A percentile compares a stretch with the other conserved stretches of the same genome.
These are phyloP conservation scores for Dasysyrphus albostriatus DNA, from an alignment of 2,888 invertebrate genomes.

Conservation along the genomic window DNA sequence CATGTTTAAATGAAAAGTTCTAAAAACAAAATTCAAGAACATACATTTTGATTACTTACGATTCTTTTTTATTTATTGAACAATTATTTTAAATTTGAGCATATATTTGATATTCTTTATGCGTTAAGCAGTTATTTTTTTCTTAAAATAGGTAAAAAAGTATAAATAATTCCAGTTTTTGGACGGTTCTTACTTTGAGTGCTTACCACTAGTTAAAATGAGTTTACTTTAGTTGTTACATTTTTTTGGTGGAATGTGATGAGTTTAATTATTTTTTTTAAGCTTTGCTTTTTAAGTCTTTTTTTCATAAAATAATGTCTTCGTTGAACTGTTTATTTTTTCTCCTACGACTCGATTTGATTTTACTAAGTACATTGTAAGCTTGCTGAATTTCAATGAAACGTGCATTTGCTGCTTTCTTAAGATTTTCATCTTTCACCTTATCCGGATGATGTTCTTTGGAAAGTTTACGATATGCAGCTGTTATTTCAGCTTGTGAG, in stretches of 20 bases:
- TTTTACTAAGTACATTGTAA: constrained; percentile 94
- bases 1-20: no score
- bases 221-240: neutral
- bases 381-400: constrained; percentile 98
- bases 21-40: neutral
- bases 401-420: constrained; percentile 90
- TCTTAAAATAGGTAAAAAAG: constrained; percentile 15
- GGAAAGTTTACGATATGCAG: constrained; percentile 92
- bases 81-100: neutral
- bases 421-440: constrained; percentile 89
- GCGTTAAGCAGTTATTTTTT: neutral
- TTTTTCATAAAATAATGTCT: constrained; percentile 79
- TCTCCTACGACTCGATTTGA: constrained; percentile 90
- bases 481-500: constrained; percentile 93
- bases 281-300: neutral
- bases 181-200: constrained; percentile 15
- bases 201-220: neutral
- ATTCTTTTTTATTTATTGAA: neutral
- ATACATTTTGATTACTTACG: neutral
- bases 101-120: neutral
- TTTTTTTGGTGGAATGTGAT: constrained; percentile 18
- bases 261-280: neutral
- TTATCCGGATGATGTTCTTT: constrained; percentile 96
- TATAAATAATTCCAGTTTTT: constrained; percentile 19
- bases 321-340: constrained; percentile 89